These are phyloP conservation scores for Lepidurus arcticus DNA, from an alignment of 1,140 invertebrate genomes.

Conservation along the genomic window DNA sequence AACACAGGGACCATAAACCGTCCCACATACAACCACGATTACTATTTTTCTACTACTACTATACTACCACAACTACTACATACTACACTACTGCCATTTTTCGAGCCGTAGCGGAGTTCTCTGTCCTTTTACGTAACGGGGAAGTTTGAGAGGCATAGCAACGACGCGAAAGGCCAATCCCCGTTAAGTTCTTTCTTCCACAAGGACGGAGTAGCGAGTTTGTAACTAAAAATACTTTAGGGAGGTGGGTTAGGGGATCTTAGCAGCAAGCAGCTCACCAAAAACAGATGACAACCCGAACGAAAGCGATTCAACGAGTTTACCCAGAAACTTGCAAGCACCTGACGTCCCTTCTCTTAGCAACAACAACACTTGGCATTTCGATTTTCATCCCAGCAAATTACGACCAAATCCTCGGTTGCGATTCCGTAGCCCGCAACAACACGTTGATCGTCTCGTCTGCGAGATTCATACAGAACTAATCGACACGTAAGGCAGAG, in stretches of 20 bases:
- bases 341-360: neutral
- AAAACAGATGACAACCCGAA: neutral
- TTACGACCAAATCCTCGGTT: neutral
- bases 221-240: neutral
- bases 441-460: no score
- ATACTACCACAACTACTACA: no score
- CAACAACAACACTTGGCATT: neutral
- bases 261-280: neutral
- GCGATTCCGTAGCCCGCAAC: no score
- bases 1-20: no score
- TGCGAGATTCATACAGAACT: no score
- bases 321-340: neutral
- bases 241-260: neutral
- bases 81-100: no score
- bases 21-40: no score
- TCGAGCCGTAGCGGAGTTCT: no score
- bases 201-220: neutral
- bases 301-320: neutral
- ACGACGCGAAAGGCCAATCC: neutral
- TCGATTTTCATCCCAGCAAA: neutral
- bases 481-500: no score
- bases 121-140: neutral
- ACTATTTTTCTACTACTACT: no score
- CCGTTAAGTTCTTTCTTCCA: slow-evolving; percentile 1
- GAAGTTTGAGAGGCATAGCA: neutral